These are phyloP conservation scores for Vulpes lagopus DNA, from an alignment of 2,113 vertebrate species.

Conservation along the genomic window DNA sequence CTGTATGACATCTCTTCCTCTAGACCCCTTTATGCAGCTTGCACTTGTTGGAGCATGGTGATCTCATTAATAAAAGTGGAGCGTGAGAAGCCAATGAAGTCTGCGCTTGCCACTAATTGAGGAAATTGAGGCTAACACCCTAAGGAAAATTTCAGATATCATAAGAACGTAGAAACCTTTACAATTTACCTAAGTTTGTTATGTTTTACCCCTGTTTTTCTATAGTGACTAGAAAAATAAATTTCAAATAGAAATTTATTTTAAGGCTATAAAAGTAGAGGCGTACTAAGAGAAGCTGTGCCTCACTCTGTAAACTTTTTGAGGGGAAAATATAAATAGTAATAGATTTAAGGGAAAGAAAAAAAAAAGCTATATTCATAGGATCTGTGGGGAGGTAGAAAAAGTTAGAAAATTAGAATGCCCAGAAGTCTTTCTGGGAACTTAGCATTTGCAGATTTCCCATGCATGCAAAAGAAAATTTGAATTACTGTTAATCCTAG, in stretches of 20 bases:
- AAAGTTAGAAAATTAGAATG: background rate
- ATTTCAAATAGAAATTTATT: background rate
- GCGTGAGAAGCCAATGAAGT: background rate
- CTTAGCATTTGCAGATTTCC: background rate
- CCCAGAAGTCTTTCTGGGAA: background rate
- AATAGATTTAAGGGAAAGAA: background rate
- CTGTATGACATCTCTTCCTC: background rate
- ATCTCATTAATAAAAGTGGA: background rate
- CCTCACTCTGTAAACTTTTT: background rate
- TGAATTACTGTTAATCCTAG: background rate
- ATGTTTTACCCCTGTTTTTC: background rate
- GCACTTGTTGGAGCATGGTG: background rate
- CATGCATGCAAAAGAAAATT: background rate
- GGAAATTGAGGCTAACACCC: background rate
- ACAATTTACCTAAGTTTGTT: background rate
- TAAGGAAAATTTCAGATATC: background rate
- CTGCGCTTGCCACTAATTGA: background rate
- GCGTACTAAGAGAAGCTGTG: background rate
- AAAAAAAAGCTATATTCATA: background rate
- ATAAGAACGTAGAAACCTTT: background rate
- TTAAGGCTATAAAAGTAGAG: background rate
- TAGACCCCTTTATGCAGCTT: background rate
- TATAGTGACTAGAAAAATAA: background rate
- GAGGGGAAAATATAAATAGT: background rate
- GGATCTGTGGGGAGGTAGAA: background rate